phyloP scores from a whole-genome alignment of 2,113 vertebrate species.

The Acinonyx jubatus region DNA sequence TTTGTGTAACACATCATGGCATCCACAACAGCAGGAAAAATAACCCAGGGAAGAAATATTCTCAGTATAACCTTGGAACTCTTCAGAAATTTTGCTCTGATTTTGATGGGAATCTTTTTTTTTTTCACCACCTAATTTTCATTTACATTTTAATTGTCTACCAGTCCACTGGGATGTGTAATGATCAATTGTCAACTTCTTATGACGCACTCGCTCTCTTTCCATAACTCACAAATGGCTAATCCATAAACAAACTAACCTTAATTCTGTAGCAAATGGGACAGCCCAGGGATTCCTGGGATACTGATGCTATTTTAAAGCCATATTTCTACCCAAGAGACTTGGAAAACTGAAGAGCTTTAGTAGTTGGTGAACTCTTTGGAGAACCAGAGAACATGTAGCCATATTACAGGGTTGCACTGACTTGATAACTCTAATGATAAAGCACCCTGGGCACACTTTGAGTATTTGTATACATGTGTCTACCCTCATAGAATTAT shows the following conservation, averaged over 20 bases:
- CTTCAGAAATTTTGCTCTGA: neutral
- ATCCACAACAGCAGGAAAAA: too few species aligned
- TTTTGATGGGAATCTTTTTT: neutral
- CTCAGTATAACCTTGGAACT: neutral
- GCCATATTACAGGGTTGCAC: neutral
- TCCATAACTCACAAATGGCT: neutral
- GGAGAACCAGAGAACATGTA: neutral
- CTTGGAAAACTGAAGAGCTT: neutral
- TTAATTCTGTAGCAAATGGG: neutral
- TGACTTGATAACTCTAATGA: neutral
- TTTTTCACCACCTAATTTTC: neutral
- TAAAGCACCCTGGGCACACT: accelerated
- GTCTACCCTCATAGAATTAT: neutral
- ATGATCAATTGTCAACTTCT: neutral
- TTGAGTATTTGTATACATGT: neutral
- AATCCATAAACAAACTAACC: neutral
- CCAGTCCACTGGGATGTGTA: neutral
- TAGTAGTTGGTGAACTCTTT: neutral
- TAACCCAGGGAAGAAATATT: too few species aligned
- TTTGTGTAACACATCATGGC: accelerated
- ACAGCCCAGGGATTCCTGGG: neutral
- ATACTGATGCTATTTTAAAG: neutral
- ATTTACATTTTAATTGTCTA: neutral
- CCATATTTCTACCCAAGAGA: neutral
- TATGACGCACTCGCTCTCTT: neutral